Evolutionary conservation across 1,140 invertebrate species (phyloP).

Genomic region (Campoletis sonorensis): DNA sequence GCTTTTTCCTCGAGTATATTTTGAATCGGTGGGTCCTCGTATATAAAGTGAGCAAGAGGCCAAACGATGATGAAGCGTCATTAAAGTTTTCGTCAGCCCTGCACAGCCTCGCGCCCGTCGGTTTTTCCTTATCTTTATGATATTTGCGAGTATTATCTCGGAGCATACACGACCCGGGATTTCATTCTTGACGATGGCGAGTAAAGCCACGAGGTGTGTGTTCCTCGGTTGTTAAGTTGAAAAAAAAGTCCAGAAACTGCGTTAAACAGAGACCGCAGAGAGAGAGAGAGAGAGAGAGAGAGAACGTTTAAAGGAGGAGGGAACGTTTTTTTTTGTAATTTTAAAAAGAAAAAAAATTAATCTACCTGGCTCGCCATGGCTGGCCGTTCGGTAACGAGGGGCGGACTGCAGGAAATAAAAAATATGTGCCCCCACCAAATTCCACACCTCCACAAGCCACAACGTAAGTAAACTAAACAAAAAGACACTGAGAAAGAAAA

Average conservation of each 20-base stretch:
- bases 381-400: constrained; percentile 4
- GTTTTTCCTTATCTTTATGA: constrained; percentile 73
- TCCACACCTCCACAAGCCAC: not conserved
- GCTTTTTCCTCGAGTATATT: not conserved
- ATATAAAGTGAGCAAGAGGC: not conserved
- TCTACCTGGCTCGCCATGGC: not conserved
- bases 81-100: constrained; percentile 7
- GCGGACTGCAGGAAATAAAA: not conserved
- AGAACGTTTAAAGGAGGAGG: not conserved
- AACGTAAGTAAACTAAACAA: not conserved
- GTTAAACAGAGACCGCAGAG: not conserved
- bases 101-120: constrained; percentile 4
- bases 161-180: constrained; percentile 64
- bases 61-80: not conserved
- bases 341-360: constrained; percentile 24
- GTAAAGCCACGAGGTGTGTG: constrained; percentile 7
- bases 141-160: constrained; percentile 75
- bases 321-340: constrained; percentile 15
- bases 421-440: not conserved
- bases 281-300: not conserved
- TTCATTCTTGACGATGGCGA: constrained; percentile 54
- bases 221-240: not conserved
- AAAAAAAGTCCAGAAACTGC: not conserved
- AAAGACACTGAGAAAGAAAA: constrained; percentile 8
- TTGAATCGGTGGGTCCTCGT: not conserved